Base-by-base conservation (phyloP, 2,888 invertebrate species). In the Limenitis camilla region DNA sequence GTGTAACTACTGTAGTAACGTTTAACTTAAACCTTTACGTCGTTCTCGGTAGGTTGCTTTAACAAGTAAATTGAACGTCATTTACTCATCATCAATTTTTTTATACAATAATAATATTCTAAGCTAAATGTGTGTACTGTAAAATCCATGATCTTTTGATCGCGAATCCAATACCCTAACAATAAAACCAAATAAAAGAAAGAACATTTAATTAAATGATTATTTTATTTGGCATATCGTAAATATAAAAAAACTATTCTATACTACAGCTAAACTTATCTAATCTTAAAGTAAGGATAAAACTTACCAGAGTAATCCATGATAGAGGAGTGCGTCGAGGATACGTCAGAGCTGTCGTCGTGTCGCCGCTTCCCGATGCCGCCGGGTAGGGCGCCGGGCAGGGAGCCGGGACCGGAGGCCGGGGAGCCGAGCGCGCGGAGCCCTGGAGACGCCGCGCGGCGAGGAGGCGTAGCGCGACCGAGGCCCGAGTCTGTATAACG, bases 311-410 rank as follows among this genome's bases (percentile, higher is more conserved):
- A 93, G 81, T 94, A 94, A 79, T 94, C 94, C 93, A 94, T 93
- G 90, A 94, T 94, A 71, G 94, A 95, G 82, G 92, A 93, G 68
- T 93, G 92, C 59, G 93, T 93, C 68, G 94, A 94, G 72, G 93
- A 93, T 70, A 94, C 94, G 87, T 96, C 95, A 80, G 95, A 95
- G 71, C 92, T 92, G 89, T 96, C 95, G 84, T 95, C 95, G 71
- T 93, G 91, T 66, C 73, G 92, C 85, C 78, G 94, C 90, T 76
- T 96, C 69, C 96, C 95, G 67, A 95, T 94, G 64, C 94, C 95
- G 64, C 95, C 95, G 68, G 95, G 93, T 74, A 95, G 85, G 91
- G 94, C 72, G 92, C 92, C 91, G 91, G 93, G 76, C 90, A 90
- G 71, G 92, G 94, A 65, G 93, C 94, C 67, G 91, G 92, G 61